Percentiles rank a stretch among this genome's conserved stretches.
Evolutionary conservation across 2,888 invertebrate genomes (phyloP).

Genomic region (Cancer borealis): DNA sequence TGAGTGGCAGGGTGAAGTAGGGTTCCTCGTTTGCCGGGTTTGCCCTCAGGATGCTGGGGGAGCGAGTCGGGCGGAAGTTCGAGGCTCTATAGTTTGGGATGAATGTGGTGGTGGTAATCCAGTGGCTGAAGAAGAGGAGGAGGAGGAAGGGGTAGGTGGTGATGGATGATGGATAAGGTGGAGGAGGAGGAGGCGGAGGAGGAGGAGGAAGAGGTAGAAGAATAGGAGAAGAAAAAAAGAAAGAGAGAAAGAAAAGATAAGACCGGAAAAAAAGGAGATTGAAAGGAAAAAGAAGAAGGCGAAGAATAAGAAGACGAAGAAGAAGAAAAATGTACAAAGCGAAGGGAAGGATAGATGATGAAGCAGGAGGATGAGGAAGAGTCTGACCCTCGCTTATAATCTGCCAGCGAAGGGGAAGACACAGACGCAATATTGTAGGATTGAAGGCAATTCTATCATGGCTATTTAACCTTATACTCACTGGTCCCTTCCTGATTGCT

Average conservation of each 20-base stretch:
- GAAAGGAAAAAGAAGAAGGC: no score
- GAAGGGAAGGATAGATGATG: neutral
- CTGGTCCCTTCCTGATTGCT: neutral
- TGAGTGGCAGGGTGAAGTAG: slow-evolving; percentile 9
- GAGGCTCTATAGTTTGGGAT: neutral
- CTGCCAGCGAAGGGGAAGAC: no score
- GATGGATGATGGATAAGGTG: no score
- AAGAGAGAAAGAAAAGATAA: neutral
- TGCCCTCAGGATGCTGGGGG: neutral
- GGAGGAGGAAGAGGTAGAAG: no score
- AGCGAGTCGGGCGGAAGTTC: neutral
- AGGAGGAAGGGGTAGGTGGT: no score
- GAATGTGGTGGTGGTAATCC: neutral
- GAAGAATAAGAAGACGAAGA: neutral
- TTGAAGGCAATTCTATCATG: no score
- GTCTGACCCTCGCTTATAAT: no score
- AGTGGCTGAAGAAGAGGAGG: neutral
- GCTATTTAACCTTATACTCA: neutral
- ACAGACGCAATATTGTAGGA: no score
- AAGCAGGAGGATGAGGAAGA: neutral
- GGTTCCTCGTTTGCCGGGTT: neutral
- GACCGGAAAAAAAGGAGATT: neutral
- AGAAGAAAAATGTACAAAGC: neutral
- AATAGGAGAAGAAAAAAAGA: neutral
- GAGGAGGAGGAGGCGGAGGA: no score